Conservation (phyloP, 1,140 invertebrate species). For the Drosophila arawakana region DNA sequence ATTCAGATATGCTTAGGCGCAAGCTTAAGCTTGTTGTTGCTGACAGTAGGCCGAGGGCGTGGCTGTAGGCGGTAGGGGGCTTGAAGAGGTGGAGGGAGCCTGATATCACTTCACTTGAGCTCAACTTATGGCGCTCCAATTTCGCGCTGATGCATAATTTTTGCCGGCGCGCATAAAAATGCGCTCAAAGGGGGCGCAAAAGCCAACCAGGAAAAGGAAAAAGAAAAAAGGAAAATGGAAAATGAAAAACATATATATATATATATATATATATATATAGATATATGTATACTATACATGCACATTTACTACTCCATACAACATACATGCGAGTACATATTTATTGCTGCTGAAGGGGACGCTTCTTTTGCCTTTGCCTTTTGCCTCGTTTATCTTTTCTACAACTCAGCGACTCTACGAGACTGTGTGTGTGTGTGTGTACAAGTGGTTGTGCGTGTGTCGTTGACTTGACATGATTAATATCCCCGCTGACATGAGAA, state of each 20-base stretch:
- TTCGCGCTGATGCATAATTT: constrained; percentile 82
- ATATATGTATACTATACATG: neutral
- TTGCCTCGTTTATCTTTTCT: constrained; percentile 35
- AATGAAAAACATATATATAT: constrained; percentile 23
- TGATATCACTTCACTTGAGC: constrained; percentile 73
- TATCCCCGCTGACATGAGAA: constrained; percentile 75
- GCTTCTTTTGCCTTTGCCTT: constrained; percentile 42
- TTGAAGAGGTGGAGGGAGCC: neutral
- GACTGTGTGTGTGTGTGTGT: constrained; percentile 23
- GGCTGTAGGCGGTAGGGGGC: neutral
- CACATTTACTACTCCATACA: neutral
- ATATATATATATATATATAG: constrained; percentile 13
- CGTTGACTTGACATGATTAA: constrained; percentile 80
- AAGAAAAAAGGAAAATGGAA: constrained; percentile 1
- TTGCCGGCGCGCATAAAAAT: constrained; percentile 75
- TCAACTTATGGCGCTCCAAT: constrained; percentile 81
- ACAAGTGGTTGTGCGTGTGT: constrained; percentile 40
- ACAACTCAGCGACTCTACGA: constrained; percentile 3
- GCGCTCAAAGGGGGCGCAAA: constrained; percentile 77
- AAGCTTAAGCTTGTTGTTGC: constrained; percentile 11
- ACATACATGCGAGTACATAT: neutral
- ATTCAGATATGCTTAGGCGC: constrained; percentile 57
- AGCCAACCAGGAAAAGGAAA: constrained; percentile 58
- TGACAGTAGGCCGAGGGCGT: neutral
- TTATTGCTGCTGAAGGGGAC: constrained; percentile 27